Conservation (phyloP, 2,113 vertebrate species). For the Coturnix japonica region DNA sequence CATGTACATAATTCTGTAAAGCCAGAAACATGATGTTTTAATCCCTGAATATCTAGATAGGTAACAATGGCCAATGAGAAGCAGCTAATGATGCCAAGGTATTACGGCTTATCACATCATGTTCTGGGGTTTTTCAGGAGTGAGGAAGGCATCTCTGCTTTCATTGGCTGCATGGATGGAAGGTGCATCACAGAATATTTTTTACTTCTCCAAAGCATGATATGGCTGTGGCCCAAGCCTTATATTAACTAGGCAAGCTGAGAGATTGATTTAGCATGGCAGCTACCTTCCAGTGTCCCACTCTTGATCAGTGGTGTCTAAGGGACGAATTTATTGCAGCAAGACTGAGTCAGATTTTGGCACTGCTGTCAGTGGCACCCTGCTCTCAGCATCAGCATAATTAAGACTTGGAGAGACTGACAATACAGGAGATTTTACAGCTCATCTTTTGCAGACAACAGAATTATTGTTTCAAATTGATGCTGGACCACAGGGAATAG, state of each 20-base stretch:
- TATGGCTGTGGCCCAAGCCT: background rate
- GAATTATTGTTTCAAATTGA: background rate
- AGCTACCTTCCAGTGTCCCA: background rate
- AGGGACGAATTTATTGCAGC: background rate
- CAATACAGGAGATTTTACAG: background rate
- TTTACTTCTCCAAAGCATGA: background rate
- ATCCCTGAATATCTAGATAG: background rate
- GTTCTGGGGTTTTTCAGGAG: background rate
- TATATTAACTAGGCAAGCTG: background rate
- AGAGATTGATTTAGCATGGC: background rate
- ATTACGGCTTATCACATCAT: background rate
- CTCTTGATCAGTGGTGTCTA: background rate
- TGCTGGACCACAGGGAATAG: background rate
- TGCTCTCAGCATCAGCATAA: background rate
- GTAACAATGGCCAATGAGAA: background rate
- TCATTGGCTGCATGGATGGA: background rate
- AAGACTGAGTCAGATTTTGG: slow-evolving; percentile 24
- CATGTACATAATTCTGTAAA: background rate
- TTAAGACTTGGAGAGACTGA: background rate
- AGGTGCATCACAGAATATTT: background rate
- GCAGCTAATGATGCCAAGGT: background rate
- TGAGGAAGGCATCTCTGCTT: background rate
- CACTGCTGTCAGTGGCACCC: background rate
- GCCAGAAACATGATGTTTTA: background rate
- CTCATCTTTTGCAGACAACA: background rate